Evolutionary conservation across 2,113 vertebrate genomes (phyloP), one percentile per base, ranked within the genome.

Genomic region (Eulacestoma nigropectus): DNA sequence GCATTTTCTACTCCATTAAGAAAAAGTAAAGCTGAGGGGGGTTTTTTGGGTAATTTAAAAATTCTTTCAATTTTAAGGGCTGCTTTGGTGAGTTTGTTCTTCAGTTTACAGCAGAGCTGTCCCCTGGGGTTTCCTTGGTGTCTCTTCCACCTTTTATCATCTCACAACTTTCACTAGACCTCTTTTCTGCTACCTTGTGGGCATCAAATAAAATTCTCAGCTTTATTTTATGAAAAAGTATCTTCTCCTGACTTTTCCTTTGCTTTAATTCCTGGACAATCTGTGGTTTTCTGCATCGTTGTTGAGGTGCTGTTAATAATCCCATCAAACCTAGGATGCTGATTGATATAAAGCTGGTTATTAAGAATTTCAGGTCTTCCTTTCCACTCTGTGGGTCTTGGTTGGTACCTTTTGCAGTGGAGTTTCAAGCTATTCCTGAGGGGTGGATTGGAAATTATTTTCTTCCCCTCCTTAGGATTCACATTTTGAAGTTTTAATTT

Each of bases 11-110:
- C 5, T 74, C 7, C 9, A 15, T 74, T 47, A 26, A 41, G 17
- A 17, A 75, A 73, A 50, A 55, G 30, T 6, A 1, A 42, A 44
- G 1, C 6, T 44, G 10, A 59, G 26, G 6, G 4, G 1, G 1
- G 16, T 33, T 44, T 35, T 56, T 15, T 26, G 5, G 7, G 7
- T 27, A 0, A 2, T 41, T 72, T 87, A 10, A 13, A 44, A 78
- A 32, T 53, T 55, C 0, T 78, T 52, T 70, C 10, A 1, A 3
- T 25, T 55, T 44, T 6, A 52, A 67, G 9, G 22, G 10, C 17
- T 37, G 25, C 1, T 63, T 70, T 55, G 7, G 16, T 33, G 72
- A 30, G 7, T 10, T 79, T 67, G 46, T 78, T 42, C 3, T 59
- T 92, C 7, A 11, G 0, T 83, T 88, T 68, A 6, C 27, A 63